A percentile compares a stretch with the other conserved stretches of the same genome.
phyloP scores from a whole-genome alignment of 1,140 invertebrate species.

The Heliconius himera region DNA sequence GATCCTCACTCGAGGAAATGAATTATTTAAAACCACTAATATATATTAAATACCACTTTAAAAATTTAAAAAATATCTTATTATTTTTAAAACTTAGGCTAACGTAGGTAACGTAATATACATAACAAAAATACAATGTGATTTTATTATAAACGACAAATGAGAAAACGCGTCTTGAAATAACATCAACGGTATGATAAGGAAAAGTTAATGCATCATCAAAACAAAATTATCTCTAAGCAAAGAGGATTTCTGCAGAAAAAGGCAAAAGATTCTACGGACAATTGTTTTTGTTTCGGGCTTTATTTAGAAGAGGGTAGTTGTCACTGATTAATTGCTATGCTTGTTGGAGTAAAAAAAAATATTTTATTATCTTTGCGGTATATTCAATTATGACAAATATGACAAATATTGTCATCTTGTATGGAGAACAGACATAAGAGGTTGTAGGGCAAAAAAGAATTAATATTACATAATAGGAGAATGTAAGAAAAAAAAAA shows the following conservation, averaged over 20 bases:
- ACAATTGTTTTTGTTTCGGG: conserved; percentile 21
- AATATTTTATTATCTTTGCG: too few relatives aligned
- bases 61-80: not conserved
- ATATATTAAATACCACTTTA: too few relatives aligned
- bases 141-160: conserved; percentile 1
- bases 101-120: not conserved
- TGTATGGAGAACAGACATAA: too few relatives aligned
- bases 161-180: not conserved
- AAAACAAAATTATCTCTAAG: conserved; percentile 14
- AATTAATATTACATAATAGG: too few relatives aligned
- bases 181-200: conserved; percentile 3
- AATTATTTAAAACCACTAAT: too few relatives aligned
- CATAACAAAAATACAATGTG: not conserved
- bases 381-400: too few relatives aligned
- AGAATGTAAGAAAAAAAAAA: too few relatives aligned
- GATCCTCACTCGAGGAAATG: too few relatives aligned
- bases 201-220: conserved; percentile 8
- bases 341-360: not conserved
- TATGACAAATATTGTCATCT: too few relatives aligned
- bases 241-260: conserved; percentile 1
- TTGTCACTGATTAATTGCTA: conserved; percentile 31
- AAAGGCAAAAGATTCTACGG: conserved; percentile 2
- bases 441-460: too few relatives aligned
- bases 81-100: not conserved
- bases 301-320: conserved; percentile 12